Conservation (phyloP, 2,113 vertebrate species). For the Plotosus lineatus region DNA sequence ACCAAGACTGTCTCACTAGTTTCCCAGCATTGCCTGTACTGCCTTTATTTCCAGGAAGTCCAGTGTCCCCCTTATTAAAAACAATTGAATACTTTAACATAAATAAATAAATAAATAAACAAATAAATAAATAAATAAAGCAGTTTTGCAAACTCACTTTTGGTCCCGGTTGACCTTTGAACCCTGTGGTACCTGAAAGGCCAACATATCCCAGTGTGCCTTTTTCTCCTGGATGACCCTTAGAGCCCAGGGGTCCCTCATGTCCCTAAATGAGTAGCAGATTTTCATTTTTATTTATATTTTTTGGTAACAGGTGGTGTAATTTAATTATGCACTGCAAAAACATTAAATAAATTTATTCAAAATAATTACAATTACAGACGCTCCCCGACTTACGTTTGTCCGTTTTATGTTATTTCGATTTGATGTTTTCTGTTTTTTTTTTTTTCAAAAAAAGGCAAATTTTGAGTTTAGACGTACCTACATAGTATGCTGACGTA, state of each 20-base stretch:
- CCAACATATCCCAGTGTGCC: constrained; percentile 65
- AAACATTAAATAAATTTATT: too few relatives aligned
- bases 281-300: too few relatives aligned
- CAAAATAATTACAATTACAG: too few relatives aligned
- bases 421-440: too few relatives aligned
- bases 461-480: too few relatives aligned
- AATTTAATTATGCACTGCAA: too few relatives aligned
- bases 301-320: too few relatives aligned
- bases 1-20: constrained; percentile 59
- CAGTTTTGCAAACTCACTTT: constrained; percentile 54
- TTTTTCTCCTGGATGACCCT: constrained; percentile 62
- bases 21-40: constrained; percentile 63
- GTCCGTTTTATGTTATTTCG: too few relatives aligned
- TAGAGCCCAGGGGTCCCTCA: constrained; percentile 57
- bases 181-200: constrained; percentile 60
- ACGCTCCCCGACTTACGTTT: too few relatives aligned
- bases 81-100: background rate
- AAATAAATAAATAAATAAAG: background rate
- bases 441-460: too few relatives aligned
- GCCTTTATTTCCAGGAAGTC: constrained; percentile 60
- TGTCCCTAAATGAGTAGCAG: constrained; percentile 61
- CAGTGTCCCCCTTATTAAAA: constrained; percentile 60
- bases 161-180: constrained; percentile 62
- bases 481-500: too few relatives aligned
- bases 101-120: background rate